Evolutionary conservation across 2,888 invertebrate species (phyloP).

Genomic region (Eilema sororculum): DNA sequence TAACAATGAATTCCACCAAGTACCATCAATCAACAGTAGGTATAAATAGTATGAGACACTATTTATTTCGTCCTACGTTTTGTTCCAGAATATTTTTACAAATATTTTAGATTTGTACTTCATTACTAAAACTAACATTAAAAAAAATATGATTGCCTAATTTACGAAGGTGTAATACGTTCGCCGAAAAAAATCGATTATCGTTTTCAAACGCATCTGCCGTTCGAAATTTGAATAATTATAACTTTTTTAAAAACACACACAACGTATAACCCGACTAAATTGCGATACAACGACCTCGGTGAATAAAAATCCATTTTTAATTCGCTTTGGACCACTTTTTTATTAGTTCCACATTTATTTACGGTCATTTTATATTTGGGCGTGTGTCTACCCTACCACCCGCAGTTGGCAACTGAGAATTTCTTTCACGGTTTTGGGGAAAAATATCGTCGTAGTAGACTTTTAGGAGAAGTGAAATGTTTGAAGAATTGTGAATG

Average conservation of each 20-base stretch:
- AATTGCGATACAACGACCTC: conserved; percentile 14
- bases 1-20: no score
- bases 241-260: conserved; percentile 70
- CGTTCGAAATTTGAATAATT: conserved; percentile 84
- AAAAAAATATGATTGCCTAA: conserved; percentile 37
- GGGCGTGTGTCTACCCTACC: conserved; percentile 39
- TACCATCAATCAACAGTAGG: no score
- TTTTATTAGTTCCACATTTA: conserved; percentile 39
- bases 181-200: conserved; percentile 46
- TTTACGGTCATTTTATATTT: conserved; percentile 36
- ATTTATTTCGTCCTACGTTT: no score
- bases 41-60: no score
- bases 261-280: conserved; percentile 31
- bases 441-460: background rate
- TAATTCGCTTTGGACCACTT: conserved; percentile 14
- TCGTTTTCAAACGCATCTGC: conserved; percentile 78
- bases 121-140: background rate
- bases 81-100: no score
- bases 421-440: background rate
- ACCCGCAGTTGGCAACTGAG: background rate
- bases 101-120: no score
- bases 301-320: conserved; percentile 20
- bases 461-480: background rate
- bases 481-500: background rate
- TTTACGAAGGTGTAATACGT: conserved; percentile 27